Percentiles rank a stretch among this genome's conserved stretches.
Conservation (phyloP, 1,140 invertebrate species). For the Belonocnema kinseyi region DNA sequence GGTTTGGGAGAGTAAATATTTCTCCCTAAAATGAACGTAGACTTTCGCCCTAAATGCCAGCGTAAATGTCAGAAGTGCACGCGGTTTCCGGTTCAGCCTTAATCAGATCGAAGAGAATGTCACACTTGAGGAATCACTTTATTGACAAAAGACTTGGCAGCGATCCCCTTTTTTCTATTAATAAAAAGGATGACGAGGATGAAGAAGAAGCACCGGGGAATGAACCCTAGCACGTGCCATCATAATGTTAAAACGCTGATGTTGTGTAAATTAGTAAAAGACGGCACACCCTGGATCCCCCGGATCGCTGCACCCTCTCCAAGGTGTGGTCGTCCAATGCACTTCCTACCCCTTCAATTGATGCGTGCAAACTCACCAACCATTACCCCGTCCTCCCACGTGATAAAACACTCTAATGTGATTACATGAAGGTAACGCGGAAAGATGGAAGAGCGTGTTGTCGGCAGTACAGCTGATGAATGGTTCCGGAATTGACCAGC, state of each 20-base stretch:
- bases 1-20: no score
- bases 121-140: slow-evolving; percentile 1
- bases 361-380: slow-evolving; percentile 51
- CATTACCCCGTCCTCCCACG: slow-evolving; percentile 53
- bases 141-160: background rate
- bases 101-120: slow-evolving; percentile 30
- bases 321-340: slow-evolving; percentile 60
- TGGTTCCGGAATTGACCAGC: background rate
- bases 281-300: slow-evolving; percentile 52
- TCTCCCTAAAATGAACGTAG: no score
- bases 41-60: no score
- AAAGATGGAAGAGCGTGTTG: slow-evolving; percentile 46
- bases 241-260: no score
- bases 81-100: slow-evolving; percentile 8
- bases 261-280: background rate
- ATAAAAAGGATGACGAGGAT: background rate
- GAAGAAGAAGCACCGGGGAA: no score
- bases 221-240: no score
- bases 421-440: slow-evolving; percentile 53
- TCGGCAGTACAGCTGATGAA: slow-evolving; percentile 32
- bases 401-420: slow-evolving; percentile 59
- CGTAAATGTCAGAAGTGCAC: no score
- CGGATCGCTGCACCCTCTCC: slow-evolving; percentile 51
- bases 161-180: background rate
- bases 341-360: slow-evolving; percentile 56